Percentiles rank a stretch among this genome's conserved stretches.
These are phyloP conservation scores for Pandion haliaetus DNA, from an alignment of 2,113 vertebrate species.

Conservation along the genomic window DNA sequence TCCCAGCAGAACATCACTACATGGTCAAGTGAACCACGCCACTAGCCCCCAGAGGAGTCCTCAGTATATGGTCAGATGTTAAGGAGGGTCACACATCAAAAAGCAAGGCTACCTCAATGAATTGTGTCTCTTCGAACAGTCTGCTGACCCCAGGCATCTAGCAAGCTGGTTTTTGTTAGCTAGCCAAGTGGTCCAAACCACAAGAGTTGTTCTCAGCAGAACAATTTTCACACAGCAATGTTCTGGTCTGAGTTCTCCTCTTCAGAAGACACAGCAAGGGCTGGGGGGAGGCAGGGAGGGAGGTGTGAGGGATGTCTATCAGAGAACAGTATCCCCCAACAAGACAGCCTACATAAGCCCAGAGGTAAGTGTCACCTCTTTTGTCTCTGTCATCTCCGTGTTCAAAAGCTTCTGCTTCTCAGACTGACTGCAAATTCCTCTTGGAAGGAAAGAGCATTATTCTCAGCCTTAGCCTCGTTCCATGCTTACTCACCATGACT, in stretches of 20 bases:
- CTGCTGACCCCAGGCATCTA: background rate
- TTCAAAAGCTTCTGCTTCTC: slow-evolving; percentile 40
- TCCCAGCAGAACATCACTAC: background rate
- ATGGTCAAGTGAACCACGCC: background rate
- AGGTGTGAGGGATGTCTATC: background rate
- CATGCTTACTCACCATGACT: background rate
- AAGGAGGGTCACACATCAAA: background rate
- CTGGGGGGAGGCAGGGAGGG: background rate
- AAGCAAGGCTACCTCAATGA: background rate
- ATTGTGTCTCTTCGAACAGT: background rate
- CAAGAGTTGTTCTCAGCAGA: background rate
- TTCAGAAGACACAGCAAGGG: background rate
- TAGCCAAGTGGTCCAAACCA: background rate
- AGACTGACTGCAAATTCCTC: background rate
- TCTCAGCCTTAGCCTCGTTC: background rate
- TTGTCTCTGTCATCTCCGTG: background rate
- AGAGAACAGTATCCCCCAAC: background rate
- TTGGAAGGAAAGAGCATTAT: background rate
- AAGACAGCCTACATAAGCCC: background rate
- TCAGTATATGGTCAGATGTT: background rate
- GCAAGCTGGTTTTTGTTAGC: background rate
- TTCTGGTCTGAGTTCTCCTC: background rate
- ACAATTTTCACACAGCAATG: background rate
- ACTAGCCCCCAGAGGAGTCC: background rate
- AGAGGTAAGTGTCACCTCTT: slow-evolving; percentile 47